Base-by-base conservation (phyloP, 2,113 vertebrate genomes). In the Ahaetulla prasina region DNA sequence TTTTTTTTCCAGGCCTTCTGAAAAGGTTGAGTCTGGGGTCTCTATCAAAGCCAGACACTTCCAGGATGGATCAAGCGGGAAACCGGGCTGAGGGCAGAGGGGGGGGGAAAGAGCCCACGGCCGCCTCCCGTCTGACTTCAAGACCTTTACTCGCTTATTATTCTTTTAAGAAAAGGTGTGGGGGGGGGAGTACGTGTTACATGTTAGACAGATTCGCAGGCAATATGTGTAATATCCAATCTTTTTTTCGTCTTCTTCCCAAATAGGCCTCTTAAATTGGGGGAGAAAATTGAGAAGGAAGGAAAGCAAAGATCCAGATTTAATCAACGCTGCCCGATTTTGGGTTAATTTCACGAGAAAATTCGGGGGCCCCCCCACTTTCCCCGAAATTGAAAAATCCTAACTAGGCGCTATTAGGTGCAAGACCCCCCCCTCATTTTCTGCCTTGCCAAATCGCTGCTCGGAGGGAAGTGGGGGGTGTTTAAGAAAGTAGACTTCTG, bases 21-120 rank as follows among this genome's bases (percentile, higher is more conserved):
- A 97, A 54, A 97, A 87, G 95, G 94, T 90, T 63, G 95, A 95
- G 96, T 96, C 95, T 94, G 90, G 95, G 94, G 43, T 93, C 92
- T n/a, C 95, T 93, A 54, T 93, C 60, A 94, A 91, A 96, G 94
- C 96, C 0, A 88, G 89, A 8, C 85, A 0, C 93, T 89, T 84
- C 74, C 92, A 60, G 85, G 1, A 1, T 0, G 87, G 0, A 23
- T 43, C 68, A 2, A 20, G 60, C 1, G 25, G 30, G 25, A 10
- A 27, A 89, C 47, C n/a, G 12, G 86, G 91, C 30, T n/a, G 30
- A 52, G 16, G 30, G 18, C 1, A 10, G 20, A 10, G 8, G 4
- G 11, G 2, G 20, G 4, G 39, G 45, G 3, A 68, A 47, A 50
- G 12, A 53, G 14, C 14, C n/a, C 53, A 22, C 30, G 11, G 4